These are phyloP conservation scores for Selene dorsalis DNA, from an alignment of 2,797 vertebrate genomes.

Conservation along the genomic window DNA sequence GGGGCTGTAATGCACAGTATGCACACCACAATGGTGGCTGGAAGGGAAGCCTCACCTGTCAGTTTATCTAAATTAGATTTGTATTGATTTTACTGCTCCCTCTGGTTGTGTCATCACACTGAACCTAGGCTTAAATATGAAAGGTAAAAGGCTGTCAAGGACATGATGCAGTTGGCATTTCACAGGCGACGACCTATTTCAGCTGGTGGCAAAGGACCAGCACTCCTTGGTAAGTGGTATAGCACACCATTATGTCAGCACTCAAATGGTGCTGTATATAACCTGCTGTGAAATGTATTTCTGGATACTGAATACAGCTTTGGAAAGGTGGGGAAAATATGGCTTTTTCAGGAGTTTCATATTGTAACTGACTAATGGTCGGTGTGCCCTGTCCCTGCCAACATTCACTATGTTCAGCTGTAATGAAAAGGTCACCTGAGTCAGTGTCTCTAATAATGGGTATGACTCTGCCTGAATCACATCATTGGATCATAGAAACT, in stretches of 20 bases:
- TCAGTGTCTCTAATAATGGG: conserved; percentile 47
- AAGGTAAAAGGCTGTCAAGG: conserved; percentile 63
- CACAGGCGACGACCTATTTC: conserved; percentile 30
- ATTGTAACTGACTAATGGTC: conserved; percentile 12
- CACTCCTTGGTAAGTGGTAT: conserved; percentile 19
- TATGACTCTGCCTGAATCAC: conserved; percentile 24
- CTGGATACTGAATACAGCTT: conserved; percentile 5
- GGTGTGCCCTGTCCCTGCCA: conserved; percentile 16
- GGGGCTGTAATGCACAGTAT: conserved; percentile 37
- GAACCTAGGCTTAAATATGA: conserved; percentile 60
- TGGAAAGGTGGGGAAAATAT: not conserved
- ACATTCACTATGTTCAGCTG: conserved; percentile 31
- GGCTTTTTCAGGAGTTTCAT: not conserved
- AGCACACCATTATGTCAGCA: conserved; percentile 25
- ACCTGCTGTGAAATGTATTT: conserved; percentile 16
- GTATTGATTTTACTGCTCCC: conserved; percentile 60
- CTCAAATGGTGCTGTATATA: not conserved
- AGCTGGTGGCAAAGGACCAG: conserved; percentile 31
- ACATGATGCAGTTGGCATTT: conserved; percentile 58
- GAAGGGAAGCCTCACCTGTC: conserved; percentile 54
- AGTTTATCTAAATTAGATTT: conserved; percentile 74
- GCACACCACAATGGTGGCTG: conserved; percentile 34
- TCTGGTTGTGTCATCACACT: conserved; percentile 47
- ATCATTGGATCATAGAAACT: conserved; percentile 31
- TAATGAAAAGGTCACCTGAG: conserved; percentile 62